Percentiles rank a stretch among this genome's conserved stretches.
Conservation (phyloP, 2,888 invertebrate species). For the Rhagonycha lutea region DNA sequence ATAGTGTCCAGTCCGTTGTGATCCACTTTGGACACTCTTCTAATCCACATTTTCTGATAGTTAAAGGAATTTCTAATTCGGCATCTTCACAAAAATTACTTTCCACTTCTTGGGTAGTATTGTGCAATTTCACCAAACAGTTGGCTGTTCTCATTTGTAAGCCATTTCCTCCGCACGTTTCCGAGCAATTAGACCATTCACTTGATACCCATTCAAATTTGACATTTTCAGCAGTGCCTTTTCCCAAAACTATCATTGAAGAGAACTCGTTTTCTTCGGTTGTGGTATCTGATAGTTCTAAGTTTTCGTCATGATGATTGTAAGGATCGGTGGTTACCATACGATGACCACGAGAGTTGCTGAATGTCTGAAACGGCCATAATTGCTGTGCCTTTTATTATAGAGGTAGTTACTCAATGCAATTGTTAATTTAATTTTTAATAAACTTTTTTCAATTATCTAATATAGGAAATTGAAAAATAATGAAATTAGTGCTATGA, state of each 20-base stretch:
- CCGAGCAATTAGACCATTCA: conserved; percentile 86
- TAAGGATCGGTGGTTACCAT: conserved; percentile 60
- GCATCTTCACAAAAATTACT: conserved; percentile 72
- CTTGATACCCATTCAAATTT: conserved; percentile 80
- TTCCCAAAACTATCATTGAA: conserved; percentile 37
- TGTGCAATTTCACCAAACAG: conserved; percentile 68
- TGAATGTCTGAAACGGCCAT: conserved; percentile 80
- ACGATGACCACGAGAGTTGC: conserved; percentile 72
- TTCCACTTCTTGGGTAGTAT: conserved; percentile 64
- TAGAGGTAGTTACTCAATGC: conserved; percentile 28
- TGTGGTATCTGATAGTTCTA: conserved; percentile 31
- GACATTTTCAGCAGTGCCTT: conserved; percentile 53
- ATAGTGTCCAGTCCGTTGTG: conserved; percentile 71
- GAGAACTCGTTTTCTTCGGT: conserved; percentile 37
- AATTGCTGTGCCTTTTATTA: conserved; percentile 70
- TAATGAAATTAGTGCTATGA: neutral
- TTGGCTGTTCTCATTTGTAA: conserved; percentile 71
- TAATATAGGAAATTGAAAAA: neutral
- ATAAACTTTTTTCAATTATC: neutral
- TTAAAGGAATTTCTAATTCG: conserved; percentile 66
- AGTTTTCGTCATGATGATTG: conserved; percentile 55
- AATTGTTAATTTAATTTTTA: neutral
- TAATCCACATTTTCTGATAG: conserved; percentile 67
- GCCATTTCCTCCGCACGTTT: conserved; percentile 80
- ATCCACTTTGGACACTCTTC: conserved; percentile 77